Evolutionary conservation across 2,113 vertebrate genomes (phyloP).

Genomic region (Xenotilapia flavipinnis): DNA sequence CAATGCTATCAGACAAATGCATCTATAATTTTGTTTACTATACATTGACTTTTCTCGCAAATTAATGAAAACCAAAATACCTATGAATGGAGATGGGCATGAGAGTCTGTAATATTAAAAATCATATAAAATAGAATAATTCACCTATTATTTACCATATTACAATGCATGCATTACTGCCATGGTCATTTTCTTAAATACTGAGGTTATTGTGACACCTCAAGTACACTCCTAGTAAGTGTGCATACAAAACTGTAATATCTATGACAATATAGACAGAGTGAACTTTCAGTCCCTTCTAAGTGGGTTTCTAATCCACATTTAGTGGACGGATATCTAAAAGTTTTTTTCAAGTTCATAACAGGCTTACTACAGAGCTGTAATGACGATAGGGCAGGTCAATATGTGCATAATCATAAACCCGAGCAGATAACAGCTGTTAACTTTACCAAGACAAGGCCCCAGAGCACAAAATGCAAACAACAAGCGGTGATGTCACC

Average conservation of each 20-base stretch:
- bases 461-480: conserved; percentile 23
- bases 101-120: neutral
- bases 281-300: neutral
- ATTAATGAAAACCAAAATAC: neutral
- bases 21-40: neutral
- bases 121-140: neutral
- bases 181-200: neutral
- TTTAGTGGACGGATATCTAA: neutral
- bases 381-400: neutral
- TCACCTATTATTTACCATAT: neutral
- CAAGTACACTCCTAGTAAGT: neutral
- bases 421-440: conserved; percentile 20
- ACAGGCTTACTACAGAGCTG: conserved; percentile 1
- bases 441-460: conserved; percentile 14
- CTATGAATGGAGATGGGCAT: neutral
- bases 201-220: neutral
- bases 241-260: neutral
- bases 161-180: neutral
- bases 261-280: neutral
- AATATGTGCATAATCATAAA: neutral
- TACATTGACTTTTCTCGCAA: neutral
- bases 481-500: conserved; percentile 35
- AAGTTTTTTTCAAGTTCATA: neutral
- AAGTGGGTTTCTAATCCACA: neutral
- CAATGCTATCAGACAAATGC: neutral